phyloP scores from a whole-genome alignment of 1,140 invertebrate genomes.

The Ericerus pela region DNA sequence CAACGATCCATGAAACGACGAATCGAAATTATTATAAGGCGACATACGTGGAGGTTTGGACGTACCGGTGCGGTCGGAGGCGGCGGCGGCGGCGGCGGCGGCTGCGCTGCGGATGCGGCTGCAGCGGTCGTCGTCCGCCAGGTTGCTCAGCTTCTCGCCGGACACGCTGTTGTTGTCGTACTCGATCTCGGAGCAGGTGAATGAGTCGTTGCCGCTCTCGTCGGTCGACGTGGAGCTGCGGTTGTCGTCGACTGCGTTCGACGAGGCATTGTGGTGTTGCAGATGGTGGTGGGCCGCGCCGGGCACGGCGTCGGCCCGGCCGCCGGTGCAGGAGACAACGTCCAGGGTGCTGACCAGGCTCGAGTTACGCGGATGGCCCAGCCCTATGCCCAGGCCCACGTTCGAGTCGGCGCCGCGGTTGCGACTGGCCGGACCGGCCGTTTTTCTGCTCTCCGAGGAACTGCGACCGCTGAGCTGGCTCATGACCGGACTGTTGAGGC shows the following conservation, averaged over 20 bases:
- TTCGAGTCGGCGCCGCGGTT: constrained; percentile 84
- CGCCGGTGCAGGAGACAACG: constrained; percentile 77
- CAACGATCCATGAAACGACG: constrained; percentile 79
- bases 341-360: constrained; percentile 84
- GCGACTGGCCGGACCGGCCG: constrained; percentile 65
- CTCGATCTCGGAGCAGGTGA: constrained; percentile 95
- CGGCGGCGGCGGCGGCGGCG: constrained; percentile 12
- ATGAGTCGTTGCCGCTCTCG: constrained; percentile 91
- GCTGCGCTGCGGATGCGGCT: constrained; percentile 26
- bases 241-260: constrained; percentile 36
- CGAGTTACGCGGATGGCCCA: constrained; percentile 57
- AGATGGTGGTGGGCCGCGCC: constrained; percentile 23
- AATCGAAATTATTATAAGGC: constrained; percentile 72
- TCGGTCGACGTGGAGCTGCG: constrained; percentile 73
- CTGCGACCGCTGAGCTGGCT: constrained; percentile 66
- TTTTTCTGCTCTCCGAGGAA: constrained; percentile 55
- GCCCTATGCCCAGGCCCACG: constrained; percentile 43
- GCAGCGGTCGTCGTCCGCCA: constrained; percentile 43
- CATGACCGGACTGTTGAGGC: constrained; percentile 79
- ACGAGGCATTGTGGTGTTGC: constrained; percentile 38
- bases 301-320: constrained; percentile 40
- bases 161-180: constrained; percentile 72
- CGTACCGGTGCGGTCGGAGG: constrained; percentile 22
- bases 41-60: constrained; percentile 20
- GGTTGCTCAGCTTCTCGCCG: constrained; percentile 65